These are phyloP conservation scores for Hirundo rustica DNA, from an alignment of 2,797 vertebrate species.

Conservation along the genomic window DNA sequence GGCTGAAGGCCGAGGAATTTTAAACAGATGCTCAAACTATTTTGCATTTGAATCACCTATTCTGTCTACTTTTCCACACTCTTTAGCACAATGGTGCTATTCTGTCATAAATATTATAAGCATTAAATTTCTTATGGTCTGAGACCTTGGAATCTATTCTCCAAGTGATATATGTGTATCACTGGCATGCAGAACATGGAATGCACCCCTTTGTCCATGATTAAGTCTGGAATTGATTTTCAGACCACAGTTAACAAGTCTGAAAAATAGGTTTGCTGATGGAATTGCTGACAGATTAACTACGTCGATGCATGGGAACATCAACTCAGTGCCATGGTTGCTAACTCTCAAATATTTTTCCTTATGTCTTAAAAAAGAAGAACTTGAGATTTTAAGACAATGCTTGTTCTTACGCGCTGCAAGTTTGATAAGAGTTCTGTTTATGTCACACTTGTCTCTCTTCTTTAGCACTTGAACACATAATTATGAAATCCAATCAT, in stretches of 20 bases:
- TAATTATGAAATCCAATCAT: slow-evolving; percentile 16
- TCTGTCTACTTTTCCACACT: slow-evolving; percentile 3
- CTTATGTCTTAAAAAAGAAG: background rate
- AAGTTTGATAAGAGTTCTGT: background rate
- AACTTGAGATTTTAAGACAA: slow-evolving; percentile 14
- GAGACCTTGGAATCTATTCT: slow-evolving; percentile 30
- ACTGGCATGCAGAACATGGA: background rate
- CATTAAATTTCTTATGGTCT: background rate
- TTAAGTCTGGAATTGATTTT: slow-evolving; percentile 53
- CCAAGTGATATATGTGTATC: background rate
- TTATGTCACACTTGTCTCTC: slow-evolving; percentile 3
- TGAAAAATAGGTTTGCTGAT: slow-evolving; percentile 30
- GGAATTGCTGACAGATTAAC: slow-evolving; percentile 37
- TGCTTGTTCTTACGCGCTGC: background rate
- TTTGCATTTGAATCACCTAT: slow-evolving; percentile 30
- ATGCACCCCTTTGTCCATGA: background rate
- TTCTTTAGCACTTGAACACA: background rate
- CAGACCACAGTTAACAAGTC: slow-evolving; percentile 31
- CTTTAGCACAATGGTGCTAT: background rate
- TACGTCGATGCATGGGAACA: background rate
- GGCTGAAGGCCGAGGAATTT: slow-evolving; percentile 14
- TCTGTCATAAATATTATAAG: slow-evolving; percentile 28
- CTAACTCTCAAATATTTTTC: slow-evolving; percentile 27
- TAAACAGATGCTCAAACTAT: background rate
- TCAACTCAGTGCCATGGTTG: background rate